These are phyloP conservation scores for Cephus cinctus DNA, from an alignment of 1,140 invertebrate species.

Conservation along the genomic window DNA sequence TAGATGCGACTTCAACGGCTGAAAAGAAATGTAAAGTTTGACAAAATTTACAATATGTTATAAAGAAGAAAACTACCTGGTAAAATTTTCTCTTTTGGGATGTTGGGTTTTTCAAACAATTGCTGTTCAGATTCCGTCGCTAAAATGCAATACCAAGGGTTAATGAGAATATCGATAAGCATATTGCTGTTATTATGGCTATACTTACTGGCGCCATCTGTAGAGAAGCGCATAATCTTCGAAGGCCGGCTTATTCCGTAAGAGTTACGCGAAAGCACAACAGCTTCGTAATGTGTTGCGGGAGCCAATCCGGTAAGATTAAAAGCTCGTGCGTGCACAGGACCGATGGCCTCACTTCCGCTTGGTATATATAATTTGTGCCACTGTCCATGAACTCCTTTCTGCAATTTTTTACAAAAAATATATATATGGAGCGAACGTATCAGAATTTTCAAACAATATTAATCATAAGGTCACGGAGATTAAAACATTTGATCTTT, in stretches of 20 bases:
- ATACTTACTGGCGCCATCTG: slow-evolving; percentile 61
- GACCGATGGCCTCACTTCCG: slow-evolving; percentile 56
- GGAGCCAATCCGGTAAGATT: slow-evolving; percentile 66
- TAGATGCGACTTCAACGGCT: slow-evolving; percentile 31
- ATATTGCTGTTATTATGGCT: background rate
- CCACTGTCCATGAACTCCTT: slow-evolving; percentile 60
- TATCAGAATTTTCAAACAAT: background rate
- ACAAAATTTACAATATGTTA: background rate
- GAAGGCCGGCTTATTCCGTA: slow-evolving; percentile 70
- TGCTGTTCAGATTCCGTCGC: background rate
- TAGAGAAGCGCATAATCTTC: slow-evolving; percentile 64
- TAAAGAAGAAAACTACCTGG: background rate
- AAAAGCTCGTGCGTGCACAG: slow-evolving; percentile 67
- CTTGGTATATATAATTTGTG: slow-evolving; percentile 68
- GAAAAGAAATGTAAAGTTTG: background rate
- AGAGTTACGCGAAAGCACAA: slow-evolving; percentile 68
- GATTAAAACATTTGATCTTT: background rate
- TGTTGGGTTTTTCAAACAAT: background rate
- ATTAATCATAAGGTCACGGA: background rate
- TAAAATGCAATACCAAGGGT: background rate
- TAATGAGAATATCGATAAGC: background rate
- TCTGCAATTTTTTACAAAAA: slow-evolving; percentile 18
- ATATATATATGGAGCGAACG: slow-evolving; percentile 9
- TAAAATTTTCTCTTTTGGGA: background rate
- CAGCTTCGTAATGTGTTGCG: slow-evolving; percentile 68